Evolutionary conservation across 2,113 vertebrate genomes (phyloP).

Genomic region (Leptosomus discolor): DNA sequence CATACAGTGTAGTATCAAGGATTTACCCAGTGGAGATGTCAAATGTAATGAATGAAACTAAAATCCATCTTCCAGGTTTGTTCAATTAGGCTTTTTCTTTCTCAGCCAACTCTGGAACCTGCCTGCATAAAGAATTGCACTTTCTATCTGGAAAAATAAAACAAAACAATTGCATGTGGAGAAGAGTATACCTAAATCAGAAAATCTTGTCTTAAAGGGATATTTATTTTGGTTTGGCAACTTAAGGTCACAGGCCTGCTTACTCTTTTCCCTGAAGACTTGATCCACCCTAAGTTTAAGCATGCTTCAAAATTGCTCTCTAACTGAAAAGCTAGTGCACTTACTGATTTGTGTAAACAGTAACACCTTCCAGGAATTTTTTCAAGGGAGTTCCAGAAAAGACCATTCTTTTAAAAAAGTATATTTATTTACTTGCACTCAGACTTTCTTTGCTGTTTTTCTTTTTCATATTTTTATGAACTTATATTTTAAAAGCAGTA

Average conservation of each 20-base stretch:
- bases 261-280: not conserved
- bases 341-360: not conserved
- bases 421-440: not conserved
- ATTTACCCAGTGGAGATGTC: not conserved
- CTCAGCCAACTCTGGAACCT: not conserved
- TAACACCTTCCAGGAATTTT: not conserved
- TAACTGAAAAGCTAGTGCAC: not conserved
- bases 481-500: not conserved
- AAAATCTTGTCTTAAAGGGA: not conserved
- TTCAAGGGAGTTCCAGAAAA: not conserved
- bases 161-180: not conserved
- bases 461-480: not conserved
- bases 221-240: not conserved
- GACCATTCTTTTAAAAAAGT: fast-evolving
- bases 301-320: not conserved
- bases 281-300: not conserved
- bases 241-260: not conserved
- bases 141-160: not conserved
- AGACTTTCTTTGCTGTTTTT: not conserved
- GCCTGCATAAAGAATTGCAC: fast-evolving
- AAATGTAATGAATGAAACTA: not conserved
- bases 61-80: not conserved
- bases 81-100: not conserved
- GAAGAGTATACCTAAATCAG: not conserved
- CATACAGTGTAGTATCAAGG: too few relatives aligned